Percentiles rank a stretch among this genome's conserved stretches.
phyloP scores from a whole-genome alignment of 2,797 vertebrate genomes.

The Enteromius thamalakanensis region DNA sequence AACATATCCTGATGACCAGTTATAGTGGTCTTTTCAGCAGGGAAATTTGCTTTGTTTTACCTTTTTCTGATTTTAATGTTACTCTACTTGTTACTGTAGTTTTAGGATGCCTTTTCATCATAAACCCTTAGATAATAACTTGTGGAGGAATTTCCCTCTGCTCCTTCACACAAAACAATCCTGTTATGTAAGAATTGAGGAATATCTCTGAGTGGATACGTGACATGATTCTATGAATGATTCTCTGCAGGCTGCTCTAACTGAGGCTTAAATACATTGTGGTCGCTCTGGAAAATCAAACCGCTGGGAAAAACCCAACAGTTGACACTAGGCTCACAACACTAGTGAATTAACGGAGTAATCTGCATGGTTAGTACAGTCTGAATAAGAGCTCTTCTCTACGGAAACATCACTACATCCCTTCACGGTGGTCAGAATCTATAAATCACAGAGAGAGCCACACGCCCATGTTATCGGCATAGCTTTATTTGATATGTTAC shows the following conservation, averaged over 20 bases:
- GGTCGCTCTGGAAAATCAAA: conserved; percentile 34
- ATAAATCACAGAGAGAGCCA: conserved; percentile 17
- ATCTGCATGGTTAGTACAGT: not conserved
- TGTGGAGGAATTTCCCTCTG: conserved; percentile 32
- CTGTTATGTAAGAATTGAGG: conserved; percentile 13
- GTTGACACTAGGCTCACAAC: conserved; percentile 42
- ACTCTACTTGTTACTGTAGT: conserved; percentile 1
- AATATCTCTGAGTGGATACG: not conserved
- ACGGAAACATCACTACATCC: not conserved
- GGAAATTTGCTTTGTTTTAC: not conserved
- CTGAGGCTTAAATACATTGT: not conserved
- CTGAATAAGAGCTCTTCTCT: not conserved
- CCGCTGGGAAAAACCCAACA: conserved; percentile 32
- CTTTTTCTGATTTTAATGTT: conserved; percentile 19
- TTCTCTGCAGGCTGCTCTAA: conserved; percentile 9
- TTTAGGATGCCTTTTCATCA: conserved; percentile 10
- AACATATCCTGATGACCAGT: not conserved
- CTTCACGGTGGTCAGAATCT: conserved; percentile 6
- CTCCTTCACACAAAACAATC: not conserved
- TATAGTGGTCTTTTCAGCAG: not conserved
- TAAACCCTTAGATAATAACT: conserved; percentile 22
- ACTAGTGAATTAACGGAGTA: conserved; percentile 47
- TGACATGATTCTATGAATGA: not conserved
- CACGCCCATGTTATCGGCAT: not conserved
- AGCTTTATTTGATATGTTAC: conserved; percentile 14